Percentiles rank a stretch among this genome's conserved stretches.
These are phyloP conservation scores for Troides aeacus DNA, from an alignment of 2,888 invertebrate genomes.

Conservation along the genomic window DNA sequence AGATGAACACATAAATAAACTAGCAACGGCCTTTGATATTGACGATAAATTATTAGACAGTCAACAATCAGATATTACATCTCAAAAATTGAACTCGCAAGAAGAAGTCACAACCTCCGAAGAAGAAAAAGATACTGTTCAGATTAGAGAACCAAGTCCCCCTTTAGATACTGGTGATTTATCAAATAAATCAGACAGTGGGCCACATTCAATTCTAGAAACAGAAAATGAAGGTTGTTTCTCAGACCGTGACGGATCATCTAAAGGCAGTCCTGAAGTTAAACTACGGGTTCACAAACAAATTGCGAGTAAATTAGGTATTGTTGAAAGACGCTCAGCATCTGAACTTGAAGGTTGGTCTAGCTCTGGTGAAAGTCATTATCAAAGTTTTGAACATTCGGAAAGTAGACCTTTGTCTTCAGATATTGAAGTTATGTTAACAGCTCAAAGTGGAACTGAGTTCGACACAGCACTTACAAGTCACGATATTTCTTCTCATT, in stretches of 20 bases:
- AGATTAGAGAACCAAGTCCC: constrained; percentile 66
- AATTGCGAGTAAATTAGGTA: constrained; percentile 69
- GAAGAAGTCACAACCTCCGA: constrained; percentile 77
- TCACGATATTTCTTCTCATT: constrained; percentile 86
- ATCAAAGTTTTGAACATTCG: constrained; percentile 91
- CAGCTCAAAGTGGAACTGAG: constrained; percentile 88
- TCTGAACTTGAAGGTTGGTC: constrained; percentile 90
- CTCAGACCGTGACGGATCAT: constrained; percentile 71
- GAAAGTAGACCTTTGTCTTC: constrained; percentile 92
- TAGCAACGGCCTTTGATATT: constrained; percentile 41
- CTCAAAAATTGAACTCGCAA: constrained; percentile 65
- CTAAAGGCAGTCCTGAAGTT: constrained; percentile 71
- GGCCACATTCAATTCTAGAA: constrained; percentile 75
- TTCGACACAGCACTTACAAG: constrained; percentile 93
- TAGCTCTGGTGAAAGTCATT: constrained; percentile 93
- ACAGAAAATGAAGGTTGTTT: constrained; percentile 71
- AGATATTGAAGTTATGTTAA: constrained; percentile 89
- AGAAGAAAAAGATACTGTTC: constrained; percentile 74
- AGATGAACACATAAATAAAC: constrained; percentile 60
- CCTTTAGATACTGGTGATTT: constrained; percentile 65
- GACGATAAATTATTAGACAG: constrained; percentile 52
- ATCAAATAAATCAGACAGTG: constrained; percentile 72
- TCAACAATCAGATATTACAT: constrained; percentile 67
- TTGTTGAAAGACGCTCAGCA: constrained; percentile 85
- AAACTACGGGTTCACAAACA: constrained; percentile 70